phyloP scores from a whole-genome alignment of 2,888 invertebrate species.

The Chirona hameri region DNA sequence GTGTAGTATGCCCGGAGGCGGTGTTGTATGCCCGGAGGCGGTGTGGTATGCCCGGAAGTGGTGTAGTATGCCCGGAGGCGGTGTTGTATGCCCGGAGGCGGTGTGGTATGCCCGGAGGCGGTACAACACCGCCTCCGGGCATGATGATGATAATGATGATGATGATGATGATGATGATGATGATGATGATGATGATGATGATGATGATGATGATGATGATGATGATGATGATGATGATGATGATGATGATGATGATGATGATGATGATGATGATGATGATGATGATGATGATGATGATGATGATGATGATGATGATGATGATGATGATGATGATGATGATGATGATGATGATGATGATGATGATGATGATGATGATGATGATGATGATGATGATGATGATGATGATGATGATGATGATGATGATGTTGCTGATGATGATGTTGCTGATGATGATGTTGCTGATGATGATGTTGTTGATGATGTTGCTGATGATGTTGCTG shows the following conservation, averaged over 20 bases:
- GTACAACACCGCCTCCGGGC: no score
- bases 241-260: constrained; percentile 22
- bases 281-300: constrained; percentile 7
- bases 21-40: no score
- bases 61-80: no score
- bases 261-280: constrained; percentile 22
- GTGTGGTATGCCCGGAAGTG: no score
- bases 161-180: constrained; percentile 22
- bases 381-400: constrained; percentile 22
- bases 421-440: no score
- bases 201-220: constrained; percentile 22
- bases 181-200: constrained; percentile 22
- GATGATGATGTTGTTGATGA: no score
- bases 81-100: no score
- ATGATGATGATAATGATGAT: no score
- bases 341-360: constrained; percentile 22
- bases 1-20: no score
- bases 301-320: constrained; percentile 22
- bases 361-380: constrained; percentile 12
- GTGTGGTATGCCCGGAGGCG: no score
- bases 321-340: constrained; percentile 22
- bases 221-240: constrained; percentile 22
- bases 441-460: no score
- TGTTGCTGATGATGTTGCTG: no score
- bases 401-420: constrained; percentile 22